These are phyloP conservation scores for Potamilus streckersoni DNA, from an alignment of 1,140 invertebrate species.

Conservation along the genomic window DNA sequence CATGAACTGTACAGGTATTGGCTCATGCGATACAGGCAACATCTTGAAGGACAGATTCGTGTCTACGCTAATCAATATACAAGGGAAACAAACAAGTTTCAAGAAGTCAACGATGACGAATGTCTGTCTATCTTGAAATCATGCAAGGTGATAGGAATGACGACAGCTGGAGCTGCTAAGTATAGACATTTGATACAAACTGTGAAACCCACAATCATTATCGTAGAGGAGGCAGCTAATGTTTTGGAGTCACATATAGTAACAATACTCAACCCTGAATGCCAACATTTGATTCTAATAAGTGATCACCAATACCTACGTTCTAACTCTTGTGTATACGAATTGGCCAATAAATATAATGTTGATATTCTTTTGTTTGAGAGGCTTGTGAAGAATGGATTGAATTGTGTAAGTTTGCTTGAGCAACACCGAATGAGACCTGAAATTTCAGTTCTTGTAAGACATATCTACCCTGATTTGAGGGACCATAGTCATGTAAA, in stretches of 20 bases:
- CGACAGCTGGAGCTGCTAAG: conserved; percentile 62
- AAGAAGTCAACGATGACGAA: conserved; percentile 34
- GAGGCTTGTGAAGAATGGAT: conserved; percentile 61
- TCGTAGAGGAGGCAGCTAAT: conserved; percentile 66
- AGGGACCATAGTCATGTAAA: conserved; percentile 51
- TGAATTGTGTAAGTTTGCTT: conserved; percentile 58
- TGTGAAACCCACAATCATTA: conserved; percentile 54
- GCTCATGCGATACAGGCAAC: conserved; percentile 31
- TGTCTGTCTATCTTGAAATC: conserved; percentile 51
- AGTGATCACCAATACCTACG: conserved; percentile 69
- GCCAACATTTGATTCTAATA: conserved; percentile 80
- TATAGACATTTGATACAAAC: conserved; percentile 43
- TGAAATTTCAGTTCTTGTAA: conserved; percentile 63
- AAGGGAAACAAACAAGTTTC: conserved; percentile 15
- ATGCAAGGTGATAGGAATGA: conserved; percentile 62
- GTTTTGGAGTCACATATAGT: conserved; percentile 61
- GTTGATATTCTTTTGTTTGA: conserved; percentile 69
- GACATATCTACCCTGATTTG: conserved; percentile 62
- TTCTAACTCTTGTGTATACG: conserved; percentile 65
- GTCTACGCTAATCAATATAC: conserved; percentile 14
- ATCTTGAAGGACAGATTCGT: conserved; percentile 8
- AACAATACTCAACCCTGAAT: conserved; percentile 72
- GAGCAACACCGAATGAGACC: conserved; percentile 69
- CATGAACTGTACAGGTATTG: conserved; percentile 55
- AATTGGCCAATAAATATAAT: conserved; percentile 59